phyloP scores from a whole-genome alignment of 2,113 vertebrate species.

The Ammodytes marinus region DNA sequence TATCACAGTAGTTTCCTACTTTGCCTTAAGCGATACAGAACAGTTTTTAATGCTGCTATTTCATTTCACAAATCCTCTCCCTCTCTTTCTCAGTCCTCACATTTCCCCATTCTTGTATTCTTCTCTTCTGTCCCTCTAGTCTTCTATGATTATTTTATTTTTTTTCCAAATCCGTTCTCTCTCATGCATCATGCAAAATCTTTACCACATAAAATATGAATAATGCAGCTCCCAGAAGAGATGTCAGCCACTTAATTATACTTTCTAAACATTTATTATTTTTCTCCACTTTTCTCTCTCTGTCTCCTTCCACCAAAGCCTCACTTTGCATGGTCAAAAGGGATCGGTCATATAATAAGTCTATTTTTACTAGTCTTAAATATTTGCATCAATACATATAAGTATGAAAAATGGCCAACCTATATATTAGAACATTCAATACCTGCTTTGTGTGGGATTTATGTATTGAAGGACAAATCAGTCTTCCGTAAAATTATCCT shows the following conservation, averaged over 20 bases:
- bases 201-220: conserved; percentile 78
- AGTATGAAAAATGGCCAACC: not conserved
- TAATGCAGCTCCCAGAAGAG: conserved; percentile 80
- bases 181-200: conserved; percentile 65
- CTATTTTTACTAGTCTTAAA: conserved; percentile 18
- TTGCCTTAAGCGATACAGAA: not conserved
- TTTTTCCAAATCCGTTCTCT: conserved; percentile 29
- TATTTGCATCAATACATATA: not conserved
- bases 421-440: not conserved
- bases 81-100: conserved; percentile 7
- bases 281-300: conserved; percentile 31
- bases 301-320: conserved; percentile 22
- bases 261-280: conserved; percentile 81
- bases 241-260: conserved; percentile 83
- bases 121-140: conserved; percentile 36
- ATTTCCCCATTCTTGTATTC: conserved; percentile 12
- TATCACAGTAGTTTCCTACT: not conserved
- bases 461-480: conserved; percentile 2
- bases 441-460: not conserved
- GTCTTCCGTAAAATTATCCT: not conserved
- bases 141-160: conserved; percentile 39
- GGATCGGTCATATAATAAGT: conserved; percentile 21
- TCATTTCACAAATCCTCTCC: conserved; percentile 30
- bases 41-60: not conserved
- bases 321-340: conserved; percentile 38